Evolutionary conservation across 2,888 invertebrate species (phyloP).

Genomic region (Encarsia formosa): DNA sequence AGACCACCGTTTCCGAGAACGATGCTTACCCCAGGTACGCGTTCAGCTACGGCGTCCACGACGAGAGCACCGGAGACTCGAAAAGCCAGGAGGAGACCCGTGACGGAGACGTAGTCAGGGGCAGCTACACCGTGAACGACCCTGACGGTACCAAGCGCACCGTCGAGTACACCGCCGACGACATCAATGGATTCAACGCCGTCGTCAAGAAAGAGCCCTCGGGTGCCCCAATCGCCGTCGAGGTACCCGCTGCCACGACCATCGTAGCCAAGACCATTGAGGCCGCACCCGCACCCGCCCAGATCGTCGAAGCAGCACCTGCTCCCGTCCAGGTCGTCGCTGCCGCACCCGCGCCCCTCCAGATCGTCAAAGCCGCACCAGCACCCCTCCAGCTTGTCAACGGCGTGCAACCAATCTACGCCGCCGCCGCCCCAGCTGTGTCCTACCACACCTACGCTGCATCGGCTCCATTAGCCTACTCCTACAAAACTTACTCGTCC

Average conservation of each 20-base stretch:
- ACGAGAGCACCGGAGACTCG: conserved; percentile 27
- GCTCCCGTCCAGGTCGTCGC: conserved; percentile 2
- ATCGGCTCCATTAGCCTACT: no score
- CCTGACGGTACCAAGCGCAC: conserved; percentile 48
- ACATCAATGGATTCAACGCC: conserved; percentile 48
- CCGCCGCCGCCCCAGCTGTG: no score
- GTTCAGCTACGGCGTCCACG: conserved; percentile 31
- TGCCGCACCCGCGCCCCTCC: conserved; percentile 33
- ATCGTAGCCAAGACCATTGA: no score
- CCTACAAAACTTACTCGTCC: no score
- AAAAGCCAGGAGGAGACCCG: conserved; percentile 33
- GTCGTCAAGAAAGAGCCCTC: conserved; percentile 47
- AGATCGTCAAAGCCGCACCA: conserved; percentile 38
- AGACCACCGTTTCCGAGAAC: no score
- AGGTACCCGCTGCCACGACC: conserved; percentile 36
- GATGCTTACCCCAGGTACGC: conserved; percentile 33
- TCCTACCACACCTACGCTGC: no score
- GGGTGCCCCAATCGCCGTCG: no score
- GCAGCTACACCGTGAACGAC: conserved; percentile 46
- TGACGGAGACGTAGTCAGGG: conserved; percentile 38
- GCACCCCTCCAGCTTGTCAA: no score
- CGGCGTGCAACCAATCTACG: no score
- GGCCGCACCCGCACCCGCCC: no score
- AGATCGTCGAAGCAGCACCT: conserved; percentile 10
- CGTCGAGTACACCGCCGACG: conserved; percentile 49